phyloP scores from a whole-genome alignment of 2,113 vertebrate species.

The Procapra przewalskii region DNA sequence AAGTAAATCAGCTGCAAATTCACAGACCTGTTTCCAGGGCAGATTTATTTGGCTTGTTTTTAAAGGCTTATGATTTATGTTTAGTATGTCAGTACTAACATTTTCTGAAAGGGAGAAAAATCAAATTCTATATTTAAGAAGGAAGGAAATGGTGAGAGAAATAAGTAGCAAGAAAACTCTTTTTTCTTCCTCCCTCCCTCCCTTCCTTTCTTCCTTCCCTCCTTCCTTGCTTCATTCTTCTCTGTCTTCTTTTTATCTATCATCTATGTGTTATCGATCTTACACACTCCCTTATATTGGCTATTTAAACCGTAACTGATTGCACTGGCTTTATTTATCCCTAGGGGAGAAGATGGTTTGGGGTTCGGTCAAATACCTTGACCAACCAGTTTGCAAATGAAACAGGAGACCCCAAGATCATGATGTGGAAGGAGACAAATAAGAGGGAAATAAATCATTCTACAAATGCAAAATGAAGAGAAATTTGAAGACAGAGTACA shows the following conservation, averaged over 20 bases:
- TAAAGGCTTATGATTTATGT: not conserved
- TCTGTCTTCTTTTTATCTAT: not conserved
- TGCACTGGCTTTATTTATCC: not conserved
- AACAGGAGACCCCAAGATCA: not conserved
- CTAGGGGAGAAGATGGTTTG: not conserved
- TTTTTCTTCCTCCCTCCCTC: not conserved
- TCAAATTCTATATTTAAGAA: not conserved
- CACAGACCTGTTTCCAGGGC: not conserved
- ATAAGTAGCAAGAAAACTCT: not conserved
- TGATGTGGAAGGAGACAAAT: not conserved
- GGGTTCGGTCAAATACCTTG: not conserved
- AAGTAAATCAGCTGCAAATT: not conserved
- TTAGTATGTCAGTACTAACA: not conserved
- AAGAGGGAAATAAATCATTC: not conserved
- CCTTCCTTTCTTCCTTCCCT: not conserved
- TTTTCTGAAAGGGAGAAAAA: not conserved
- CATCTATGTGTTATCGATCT: not conserved
- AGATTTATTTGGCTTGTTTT: not conserved
- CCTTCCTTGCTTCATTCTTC: not conserved
- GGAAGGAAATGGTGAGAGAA: not conserved
- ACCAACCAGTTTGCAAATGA: not conserved
- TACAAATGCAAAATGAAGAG: not conserved
- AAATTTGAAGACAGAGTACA: not conserved
- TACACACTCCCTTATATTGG: not conserved
- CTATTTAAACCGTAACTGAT: not conserved